Percentiles rank a stretch among this genome's conserved stretches.
Evolutionary conservation across 2,888 invertebrate species (phyloP).

Genomic region (Volucella inflata): DNA sequence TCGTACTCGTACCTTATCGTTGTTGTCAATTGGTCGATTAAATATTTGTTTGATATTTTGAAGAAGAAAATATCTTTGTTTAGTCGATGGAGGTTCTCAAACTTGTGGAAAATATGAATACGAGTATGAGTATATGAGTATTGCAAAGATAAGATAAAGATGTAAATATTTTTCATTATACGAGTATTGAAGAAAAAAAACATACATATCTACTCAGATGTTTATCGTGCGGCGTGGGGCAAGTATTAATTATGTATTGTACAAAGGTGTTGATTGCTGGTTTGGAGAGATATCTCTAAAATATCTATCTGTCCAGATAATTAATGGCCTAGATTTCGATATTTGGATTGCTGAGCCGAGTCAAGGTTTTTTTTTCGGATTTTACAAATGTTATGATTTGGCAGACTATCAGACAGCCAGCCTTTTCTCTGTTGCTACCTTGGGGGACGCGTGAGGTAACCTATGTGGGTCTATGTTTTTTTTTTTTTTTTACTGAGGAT

Average conservation of each 20-base stretch:
- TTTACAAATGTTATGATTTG: too few species aligned
- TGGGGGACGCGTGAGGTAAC: too few species aligned
- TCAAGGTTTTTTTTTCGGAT: too few species aligned
- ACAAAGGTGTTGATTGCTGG: not conserved
- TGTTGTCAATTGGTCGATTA: slow-evolving; percentile 46
- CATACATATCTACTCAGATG: not conserved
- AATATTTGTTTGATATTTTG: slow-evolving; percentile 26
- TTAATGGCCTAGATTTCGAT: slow-evolving; percentile 17
- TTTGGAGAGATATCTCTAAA: slow-evolving; percentile 5
- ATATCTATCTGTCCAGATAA: too few species aligned
- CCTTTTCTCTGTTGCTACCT: too few species aligned
- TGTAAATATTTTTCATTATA: slow-evolving; percentile 57
- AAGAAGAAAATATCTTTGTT: slow-evolving; percentile 36
- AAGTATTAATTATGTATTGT: not conserved
- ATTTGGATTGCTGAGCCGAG: too few species aligned
- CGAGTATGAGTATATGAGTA: slow-evolving; percentile 2
- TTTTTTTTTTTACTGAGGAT: too few species aligned
- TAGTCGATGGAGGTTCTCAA: slow-evolving; percentile 13
- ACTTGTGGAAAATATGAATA: slow-evolving; percentile 11
- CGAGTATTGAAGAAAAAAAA: slow-evolving; percentile 35
- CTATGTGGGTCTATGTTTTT: too few species aligned
- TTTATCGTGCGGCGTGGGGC: slow-evolving; percentile 16
- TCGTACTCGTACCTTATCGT: slow-evolving; percentile 43
- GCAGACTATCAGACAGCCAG: too few species aligned
- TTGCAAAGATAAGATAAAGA: slow-evolving; percentile 41